These are phyloP conservation scores for Premnoplex brunnescens DNA, from an alignment of 2,797 vertebrate species.

Conservation along the genomic window DNA sequence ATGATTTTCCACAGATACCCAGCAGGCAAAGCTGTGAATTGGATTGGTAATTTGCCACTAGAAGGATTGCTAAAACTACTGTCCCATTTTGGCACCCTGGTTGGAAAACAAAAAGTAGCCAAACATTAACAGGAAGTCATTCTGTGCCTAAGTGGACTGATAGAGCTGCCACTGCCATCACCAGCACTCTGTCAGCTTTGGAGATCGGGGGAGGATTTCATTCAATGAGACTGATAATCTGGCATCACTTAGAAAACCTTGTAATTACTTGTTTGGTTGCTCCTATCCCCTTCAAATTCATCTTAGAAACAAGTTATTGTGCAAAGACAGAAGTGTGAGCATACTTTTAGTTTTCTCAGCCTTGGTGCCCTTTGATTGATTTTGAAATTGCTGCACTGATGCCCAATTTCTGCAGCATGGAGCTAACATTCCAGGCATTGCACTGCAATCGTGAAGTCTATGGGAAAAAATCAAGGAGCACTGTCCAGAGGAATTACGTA, in stretches of 20 bases:
- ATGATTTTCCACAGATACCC: background rate
- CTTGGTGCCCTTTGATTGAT: background rate
- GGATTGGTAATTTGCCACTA: background rate
- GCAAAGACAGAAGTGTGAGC: background rate
- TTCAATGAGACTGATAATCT: background rate
- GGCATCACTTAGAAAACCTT: background rate
- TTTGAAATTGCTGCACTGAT: background rate
- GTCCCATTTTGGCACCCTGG: background rate
- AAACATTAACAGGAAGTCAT: background rate
- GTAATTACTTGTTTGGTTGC: background rate
- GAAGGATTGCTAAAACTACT: background rate
- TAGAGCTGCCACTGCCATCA: background rate
- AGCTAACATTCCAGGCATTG: slow-evolving; percentile 57
- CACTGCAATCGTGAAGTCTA: background rate
- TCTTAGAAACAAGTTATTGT: background rate
- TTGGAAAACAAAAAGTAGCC: background rate
- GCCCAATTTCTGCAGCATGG: background rate
- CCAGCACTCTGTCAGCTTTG: background rate
- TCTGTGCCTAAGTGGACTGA: background rate
- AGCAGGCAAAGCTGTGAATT: background rate
- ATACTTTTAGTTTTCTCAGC: background rate
- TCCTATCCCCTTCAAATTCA: background rate
- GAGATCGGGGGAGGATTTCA: background rate
- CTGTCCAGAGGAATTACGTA: slow-evolving; percentile 54
- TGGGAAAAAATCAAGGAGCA: slow-evolving; percentile 73